A percentile compares a stretch with the other conserved stretches of the same genome.
These are phyloP conservation scores for Paramormyrops hopkinsi DNA, from an alignment of 2,797 vertebrate genomes.

Conservation along the genomic window DNA sequence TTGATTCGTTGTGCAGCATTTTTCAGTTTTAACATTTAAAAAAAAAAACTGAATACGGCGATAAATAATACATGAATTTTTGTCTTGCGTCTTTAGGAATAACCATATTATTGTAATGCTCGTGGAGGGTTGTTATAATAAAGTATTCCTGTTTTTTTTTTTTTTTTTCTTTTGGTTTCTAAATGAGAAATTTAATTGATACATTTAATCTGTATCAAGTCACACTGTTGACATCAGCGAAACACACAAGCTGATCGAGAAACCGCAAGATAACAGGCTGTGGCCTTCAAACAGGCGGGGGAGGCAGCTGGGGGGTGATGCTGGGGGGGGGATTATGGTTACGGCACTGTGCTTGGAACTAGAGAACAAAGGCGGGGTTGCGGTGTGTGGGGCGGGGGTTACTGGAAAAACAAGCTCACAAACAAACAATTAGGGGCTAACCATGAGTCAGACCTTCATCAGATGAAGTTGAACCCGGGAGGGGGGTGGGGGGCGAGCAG, in stretches of 20 bases:
- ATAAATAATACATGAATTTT: slow-evolving; percentile 10
- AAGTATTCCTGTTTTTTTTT: slow-evolving; percentile 50
- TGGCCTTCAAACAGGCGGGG: slow-evolving; percentile 48
- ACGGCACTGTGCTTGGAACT: neutral
- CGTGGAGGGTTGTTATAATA: slow-evolving; percentile 31
- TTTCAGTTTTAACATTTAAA: neutral
- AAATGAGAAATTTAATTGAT: slow-evolving; percentile 35
- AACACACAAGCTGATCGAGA: slow-evolving; percentile 32
- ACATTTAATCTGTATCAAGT: slow-evolving; percentile 57
- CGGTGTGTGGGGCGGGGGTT: neutral
- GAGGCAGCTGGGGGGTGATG: neutral
- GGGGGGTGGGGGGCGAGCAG: neutral
- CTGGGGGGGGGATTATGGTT: neutral
- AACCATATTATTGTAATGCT: slow-evolving; percentile 6
- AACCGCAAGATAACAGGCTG: slow-evolving; percentile 33
- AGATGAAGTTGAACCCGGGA: slow-evolving; percentile 47
- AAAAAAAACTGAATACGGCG: neutral
- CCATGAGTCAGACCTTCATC: slow-evolving; percentile 48
- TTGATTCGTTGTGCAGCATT: neutral
- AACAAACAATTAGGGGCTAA: slow-evolving; percentile 63
- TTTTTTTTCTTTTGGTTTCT: slow-evolving; percentile 39
- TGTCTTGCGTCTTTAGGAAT: neutral
- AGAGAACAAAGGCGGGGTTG: neutral
- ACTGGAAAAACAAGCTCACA: slow-evolving; percentile 36
- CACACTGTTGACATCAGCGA: slow-evolving; percentile 69